Conservation (phyloP, 2,797 vertebrate species). For the Harpagifer antarcticus region DNA sequence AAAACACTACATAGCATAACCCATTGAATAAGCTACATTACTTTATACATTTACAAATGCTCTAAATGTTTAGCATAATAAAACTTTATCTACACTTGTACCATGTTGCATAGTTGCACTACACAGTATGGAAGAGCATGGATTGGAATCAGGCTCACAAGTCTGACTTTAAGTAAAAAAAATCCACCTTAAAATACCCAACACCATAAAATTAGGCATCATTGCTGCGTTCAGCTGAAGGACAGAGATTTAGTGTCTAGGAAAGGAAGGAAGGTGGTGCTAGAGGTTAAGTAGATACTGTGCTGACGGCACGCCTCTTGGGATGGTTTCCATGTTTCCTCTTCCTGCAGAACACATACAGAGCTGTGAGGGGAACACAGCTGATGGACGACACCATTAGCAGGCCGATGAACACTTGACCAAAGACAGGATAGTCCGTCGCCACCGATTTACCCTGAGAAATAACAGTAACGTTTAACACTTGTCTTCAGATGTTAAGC, state of each 20-base stretch:
- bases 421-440: slow-evolving; percentile 87
- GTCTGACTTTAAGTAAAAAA: slow-evolving; percentile 12
- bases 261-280: too few species aligned
- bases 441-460: slow-evolving; percentile 88
- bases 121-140: background rate
- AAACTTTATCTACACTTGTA: background rate
- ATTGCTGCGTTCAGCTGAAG: background rate
- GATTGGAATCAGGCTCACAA: background rate
- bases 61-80: background rate
- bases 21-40: background rate
- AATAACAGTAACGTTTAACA: slow-evolving; percentile 9
- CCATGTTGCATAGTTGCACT: background rate
- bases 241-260: too few species aligned
- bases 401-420: slow-evolving; percentile 87
- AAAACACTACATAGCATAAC: slow-evolving; percentile 8
- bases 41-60: slow-evolving; percentile 21
- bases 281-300: slow-evolving; percentile 13
- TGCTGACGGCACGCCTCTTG: slow-evolving; percentile 20
- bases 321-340: slow-evolving; percentile 45
- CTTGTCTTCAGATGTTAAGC: background rate
- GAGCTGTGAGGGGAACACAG: slow-evolving; percentile 89
- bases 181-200: background rate
- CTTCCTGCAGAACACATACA: slow-evolving; percentile 78
- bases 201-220: too few species aligned
- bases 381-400: slow-evolving; percentile 86